Conservation (phyloP, 30 jellyfish, hydroid and myxozoan species). For the Aurelia aurita complex sp. Pacific region DNA sequence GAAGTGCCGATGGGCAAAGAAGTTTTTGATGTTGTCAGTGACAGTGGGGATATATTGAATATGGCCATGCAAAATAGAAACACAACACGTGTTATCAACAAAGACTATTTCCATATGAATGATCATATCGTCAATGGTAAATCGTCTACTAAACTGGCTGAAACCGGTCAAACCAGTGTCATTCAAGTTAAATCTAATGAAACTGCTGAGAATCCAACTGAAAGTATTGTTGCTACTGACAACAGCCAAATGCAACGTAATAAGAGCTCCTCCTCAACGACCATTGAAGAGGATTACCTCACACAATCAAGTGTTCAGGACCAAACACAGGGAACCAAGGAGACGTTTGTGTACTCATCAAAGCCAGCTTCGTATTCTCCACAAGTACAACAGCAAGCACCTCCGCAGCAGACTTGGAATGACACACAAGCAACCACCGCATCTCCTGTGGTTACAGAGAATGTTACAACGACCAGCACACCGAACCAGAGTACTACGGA, state of each 20-base stretch:
- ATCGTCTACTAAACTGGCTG: constrained; percentile 65
- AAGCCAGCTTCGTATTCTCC: constrained; percentile 48
- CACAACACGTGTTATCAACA: constrained; percentile 53
- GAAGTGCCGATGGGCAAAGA: constrained; percentile 42
- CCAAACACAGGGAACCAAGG: constrained; percentile 44
- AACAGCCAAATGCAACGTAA: constrained; percentile 44
- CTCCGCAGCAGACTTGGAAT: background rate
- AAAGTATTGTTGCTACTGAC: constrained; percentile 37
- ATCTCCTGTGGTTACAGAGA: constrained; percentile 14
- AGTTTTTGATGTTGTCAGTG: constrained; percentile 81
- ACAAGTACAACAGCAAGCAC: constrained; percentile 23
- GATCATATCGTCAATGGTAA: constrained; percentile 57
- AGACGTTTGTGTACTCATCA: constrained; percentile 67
- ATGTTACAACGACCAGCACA: constrained; percentile 11
- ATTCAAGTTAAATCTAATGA: constrained; percentile 70
- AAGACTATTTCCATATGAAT: constrained; percentile 64
- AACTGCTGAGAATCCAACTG: constrained; percentile 64
- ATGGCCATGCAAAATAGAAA: constrained; percentile 72
- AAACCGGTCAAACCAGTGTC: constrained; percentile 61
- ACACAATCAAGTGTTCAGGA: constrained; percentile 51
- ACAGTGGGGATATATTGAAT: constrained; percentile 50
- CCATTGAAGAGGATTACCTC: constrained; percentile 57
- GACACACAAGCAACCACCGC: constrained; percentile 13
- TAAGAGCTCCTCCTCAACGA: constrained; percentile 45
- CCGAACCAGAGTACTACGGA: constrained; percentile 60